Percentiles rank a stretch among this genome's conserved stretches.
Conservation (phyloP, 1,140 invertebrate species). For the Campodea augens region DNA sequence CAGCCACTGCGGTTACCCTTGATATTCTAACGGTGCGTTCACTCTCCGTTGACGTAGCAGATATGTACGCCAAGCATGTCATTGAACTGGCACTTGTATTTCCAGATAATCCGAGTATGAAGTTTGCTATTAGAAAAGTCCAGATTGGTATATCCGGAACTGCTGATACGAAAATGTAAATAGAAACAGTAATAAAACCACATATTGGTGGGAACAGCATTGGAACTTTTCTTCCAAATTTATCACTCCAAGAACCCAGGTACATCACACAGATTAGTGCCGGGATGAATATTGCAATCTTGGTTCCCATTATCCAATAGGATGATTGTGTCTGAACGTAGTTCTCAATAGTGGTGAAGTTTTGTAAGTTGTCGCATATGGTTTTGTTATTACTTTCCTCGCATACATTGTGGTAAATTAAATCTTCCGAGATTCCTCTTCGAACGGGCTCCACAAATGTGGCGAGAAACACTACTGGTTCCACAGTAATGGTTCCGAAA, state of each 20-base stretch:
- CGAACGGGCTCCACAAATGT: conserved; percentile 26
- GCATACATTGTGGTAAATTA: not conserved
- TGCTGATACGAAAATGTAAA: conserved; percentile 23
- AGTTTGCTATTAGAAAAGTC: conserved; percentile 22
- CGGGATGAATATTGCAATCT: conserved; percentile 21
- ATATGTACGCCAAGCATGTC: conserved; percentile 26
- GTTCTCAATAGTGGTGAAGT: conserved; percentile 15
- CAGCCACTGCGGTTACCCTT: conserved; percentile 28
- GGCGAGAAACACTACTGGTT: conserved; percentile 29
- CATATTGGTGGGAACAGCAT: conserved; percentile 26
- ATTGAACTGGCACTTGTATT: conserved; percentile 25
- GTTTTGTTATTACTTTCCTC: conserved; percentile 7
- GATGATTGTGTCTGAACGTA: conserved; percentile 22
- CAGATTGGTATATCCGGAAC: conserved; percentile 17
- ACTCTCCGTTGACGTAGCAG: conserved; percentile 19
- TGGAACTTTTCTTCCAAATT: conserved; percentile 24
- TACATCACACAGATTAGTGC: conserved; percentile 21
- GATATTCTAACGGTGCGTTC: conserved; percentile 24
- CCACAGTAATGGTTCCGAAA: too few species aligned
- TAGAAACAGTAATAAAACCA: conserved; percentile 19
- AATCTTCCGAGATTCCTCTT: conserved; percentile 17
- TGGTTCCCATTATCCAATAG: conserved; percentile 23
- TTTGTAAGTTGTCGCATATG: conserved; percentile 17
- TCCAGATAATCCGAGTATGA: conserved; percentile 24
- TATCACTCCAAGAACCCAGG: conserved; percentile 18